Conservation (phyloP, 2,797 vertebrate genomes). For the Chaetophractus vellerosus region DNA sequence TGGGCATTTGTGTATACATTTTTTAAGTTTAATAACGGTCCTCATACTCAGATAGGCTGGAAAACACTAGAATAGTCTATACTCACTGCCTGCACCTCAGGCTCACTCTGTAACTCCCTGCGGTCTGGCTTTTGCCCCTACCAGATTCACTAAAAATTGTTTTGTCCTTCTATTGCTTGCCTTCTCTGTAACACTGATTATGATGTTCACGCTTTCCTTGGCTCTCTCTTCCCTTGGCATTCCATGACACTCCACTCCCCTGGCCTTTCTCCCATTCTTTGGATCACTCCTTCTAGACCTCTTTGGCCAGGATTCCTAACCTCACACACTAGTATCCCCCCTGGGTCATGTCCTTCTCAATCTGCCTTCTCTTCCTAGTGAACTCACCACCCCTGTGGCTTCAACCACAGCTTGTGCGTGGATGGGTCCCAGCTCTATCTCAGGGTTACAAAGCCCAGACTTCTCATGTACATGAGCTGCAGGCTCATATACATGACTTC, state of each 20-base stretch:
- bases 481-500: background rate
- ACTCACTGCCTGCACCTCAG: background rate
- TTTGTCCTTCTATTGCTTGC: background rate
- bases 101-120: background rate
- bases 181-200: conserved; percentile 4
- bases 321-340: conserved; percentile 12
- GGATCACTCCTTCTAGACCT: conserved; percentile 32
- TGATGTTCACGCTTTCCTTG: background rate
- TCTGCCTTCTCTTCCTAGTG: conserved; percentile 3
- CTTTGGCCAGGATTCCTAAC: conserved; percentile 40
- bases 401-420: conserved; percentile 46
- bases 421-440: conserved; percentile 29
- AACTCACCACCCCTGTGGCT: conserved; percentile 55
- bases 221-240: background rate
- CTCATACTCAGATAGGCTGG: background rate
- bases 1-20: background rate
- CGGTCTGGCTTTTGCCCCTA: background rate
- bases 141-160: conserved; percentile 20
- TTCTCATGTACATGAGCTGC: background rate
- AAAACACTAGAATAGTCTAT: conserved; percentile 27
- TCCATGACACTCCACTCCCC: background rate
- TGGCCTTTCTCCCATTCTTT: conserved; percentile 54
- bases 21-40: conserved; percentile 4
- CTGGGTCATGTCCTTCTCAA: background rate
- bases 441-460: conserved; percentile 5